Evolutionary conservation across 1,140 invertebrate genomes (phyloP), one percentile per base, ranked within the genome.

Genomic region (Lordiphosa stackelbergi): DNA sequence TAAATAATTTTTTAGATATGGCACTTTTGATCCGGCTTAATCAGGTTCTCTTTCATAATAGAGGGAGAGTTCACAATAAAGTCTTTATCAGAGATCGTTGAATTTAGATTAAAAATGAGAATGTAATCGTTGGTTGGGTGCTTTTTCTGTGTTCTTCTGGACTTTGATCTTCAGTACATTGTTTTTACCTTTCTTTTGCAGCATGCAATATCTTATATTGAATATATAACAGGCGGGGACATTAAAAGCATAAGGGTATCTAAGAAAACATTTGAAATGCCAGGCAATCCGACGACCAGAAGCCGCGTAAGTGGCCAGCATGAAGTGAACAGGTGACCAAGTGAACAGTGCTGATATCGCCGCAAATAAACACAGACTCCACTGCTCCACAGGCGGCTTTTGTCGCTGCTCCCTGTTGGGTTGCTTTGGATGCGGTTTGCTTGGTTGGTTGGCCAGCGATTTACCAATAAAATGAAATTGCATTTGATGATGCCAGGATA

Each of bases 391-490:
- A 48, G 22, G 45, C 31, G 54, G 34, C 19, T 19, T 19, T 34
- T 61, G 42, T 19, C 38, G 62, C 42, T 66, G 54, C 55, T 41
- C 37, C 47, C 35, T 37, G 38, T 51, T 72, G 45, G 43, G 35
- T 79, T 46, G 54, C 58, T 58, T 28, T 53, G 35, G 56, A 63
- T 73, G 63, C 47, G 60, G 69, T 78, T 73, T 72, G 62, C 56
- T 65, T 75, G 77, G 62, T 72, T 83, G 72, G 77, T 52, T 81
- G 77, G 51, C 64, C 77, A 75, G 71, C 69, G 77, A 83, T 81
- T 81, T 81, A 77, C 64, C 75, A 81, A 81, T 81, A 81, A 83
- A 81, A 24, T 81, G 64, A 75, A 81, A 81, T 81, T 81, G 77
- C 71, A 81, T 81, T 83, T 75, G 62, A 75, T 77, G 77, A 77